Evolutionary conservation across 2,113 vertebrate species (phyloP).

Genomic region (Lepus europaeus): DNA sequence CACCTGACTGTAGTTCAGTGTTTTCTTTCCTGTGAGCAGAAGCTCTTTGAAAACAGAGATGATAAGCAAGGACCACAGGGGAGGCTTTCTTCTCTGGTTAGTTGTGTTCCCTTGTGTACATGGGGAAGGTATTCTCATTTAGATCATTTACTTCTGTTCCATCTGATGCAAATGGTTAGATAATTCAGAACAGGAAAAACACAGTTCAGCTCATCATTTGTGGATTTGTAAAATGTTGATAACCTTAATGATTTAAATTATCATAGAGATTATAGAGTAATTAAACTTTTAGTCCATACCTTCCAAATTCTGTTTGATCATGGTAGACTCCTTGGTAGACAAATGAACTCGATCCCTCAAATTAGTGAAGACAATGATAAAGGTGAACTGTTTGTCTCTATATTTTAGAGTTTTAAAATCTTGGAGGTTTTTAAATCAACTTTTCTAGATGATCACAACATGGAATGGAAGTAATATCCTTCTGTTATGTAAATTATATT

Average conservation of each 20-base stretch:
- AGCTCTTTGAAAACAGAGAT: slow-evolving; percentile 35
- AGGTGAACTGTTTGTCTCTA: slow-evolving; percentile 41
- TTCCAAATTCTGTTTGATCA: neutral
- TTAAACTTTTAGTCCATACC: neutral
- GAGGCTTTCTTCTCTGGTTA: slow-evolving; percentile 22
- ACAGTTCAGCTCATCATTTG: slow-evolving; percentile 35
- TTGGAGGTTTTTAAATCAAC: slow-evolving; percentile 31
- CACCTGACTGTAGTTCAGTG: neutral
- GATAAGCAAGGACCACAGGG: slow-evolving; percentile 21
- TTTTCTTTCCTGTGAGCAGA: slow-evolving; percentile 51
- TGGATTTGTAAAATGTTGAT: neutral
- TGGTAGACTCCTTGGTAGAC: neutral
- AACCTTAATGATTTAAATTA: slow-evolving; percentile 15
- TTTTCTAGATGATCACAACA: neutral
- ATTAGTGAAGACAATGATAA: slow-evolving; percentile 14
- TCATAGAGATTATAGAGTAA: neutral
- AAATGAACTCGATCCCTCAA: neutral
- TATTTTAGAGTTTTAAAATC: slow-evolving; percentile 11
- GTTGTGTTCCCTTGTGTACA: slow-evolving; percentile 17
- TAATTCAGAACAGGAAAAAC: slow-evolving; percentile 27
- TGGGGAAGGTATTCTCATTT: slow-evolving; percentile 45
- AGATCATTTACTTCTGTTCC: slow-evolving; percentile 45
- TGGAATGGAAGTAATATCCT: neutral
- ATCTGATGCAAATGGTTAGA: neutral
- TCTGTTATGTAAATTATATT: neutral